phyloP scores from a whole-genome alignment of 2,113 vertebrate genomes.

The Anhinga rufa region DNA sequence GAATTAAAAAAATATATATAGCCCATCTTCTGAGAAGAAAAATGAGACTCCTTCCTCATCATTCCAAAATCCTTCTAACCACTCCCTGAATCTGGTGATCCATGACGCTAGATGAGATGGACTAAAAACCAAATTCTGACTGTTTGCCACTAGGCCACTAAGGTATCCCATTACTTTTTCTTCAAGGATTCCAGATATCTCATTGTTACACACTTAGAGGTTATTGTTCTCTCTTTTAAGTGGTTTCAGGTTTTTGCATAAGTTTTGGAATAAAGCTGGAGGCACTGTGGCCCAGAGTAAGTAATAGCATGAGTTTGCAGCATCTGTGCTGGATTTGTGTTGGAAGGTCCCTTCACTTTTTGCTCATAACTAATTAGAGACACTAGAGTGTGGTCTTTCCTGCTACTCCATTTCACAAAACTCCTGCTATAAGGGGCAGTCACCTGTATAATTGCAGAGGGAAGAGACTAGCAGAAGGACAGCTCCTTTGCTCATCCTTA shows the following conservation, averaged over 20 bases:
- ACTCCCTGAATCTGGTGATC: background rate
- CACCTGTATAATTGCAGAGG: background rate
- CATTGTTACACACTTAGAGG: constrained; percentile 1
- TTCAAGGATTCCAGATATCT: background rate
- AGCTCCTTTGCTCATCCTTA: background rate
- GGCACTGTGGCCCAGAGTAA: background rate
- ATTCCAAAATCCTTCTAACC: background rate
- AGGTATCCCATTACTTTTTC: background rate
- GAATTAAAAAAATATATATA: background rate
- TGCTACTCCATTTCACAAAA: background rate
- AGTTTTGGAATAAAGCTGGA: constrained; percentile 48
- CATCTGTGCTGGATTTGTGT: constrained; percentile 30
- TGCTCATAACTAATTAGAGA: background rate
- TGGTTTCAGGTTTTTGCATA: constrained; percentile 42
- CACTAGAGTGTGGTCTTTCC: background rate
- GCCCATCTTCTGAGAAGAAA: background rate
- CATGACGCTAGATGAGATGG: background rate
- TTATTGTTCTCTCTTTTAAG: constrained; percentile 35
- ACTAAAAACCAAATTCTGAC: background rate
- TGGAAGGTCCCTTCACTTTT: background rate
- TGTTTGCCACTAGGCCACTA: background rate
- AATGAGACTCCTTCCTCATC: background rate
- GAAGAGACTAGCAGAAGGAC: background rate
- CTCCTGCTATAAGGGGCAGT: background rate
- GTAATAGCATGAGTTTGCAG: background rate